Base-by-base conservation (phyloP, 2,888 invertebrate species). In the Chalcis sispes region DNA sequence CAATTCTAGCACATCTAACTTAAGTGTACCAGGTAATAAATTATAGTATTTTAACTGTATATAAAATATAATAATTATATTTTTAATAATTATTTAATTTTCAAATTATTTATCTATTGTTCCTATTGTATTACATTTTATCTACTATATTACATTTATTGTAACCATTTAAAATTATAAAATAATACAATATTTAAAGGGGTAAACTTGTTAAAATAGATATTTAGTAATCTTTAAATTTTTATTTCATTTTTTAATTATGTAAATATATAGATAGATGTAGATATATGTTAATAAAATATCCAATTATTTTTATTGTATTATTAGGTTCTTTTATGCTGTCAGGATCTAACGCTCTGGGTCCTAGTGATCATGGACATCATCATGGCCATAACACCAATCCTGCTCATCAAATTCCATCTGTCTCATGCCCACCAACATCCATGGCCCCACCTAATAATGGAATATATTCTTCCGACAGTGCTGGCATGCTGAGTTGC, bases 401-500 rank as follows among this genome's bases (percentile, higher is more conserved):
- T 18, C 75, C 72, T 13, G 67, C 75, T 2, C 83, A 81, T 61
- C 32, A 79, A 5, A 74, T 82, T 25, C 46, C 82, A 20, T 80
- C 81, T 20, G 77, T 81, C 20, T 64, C 81, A 15, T 81, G 76
- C 66, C 83, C 85, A 10, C 83, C 83, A 2, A 54, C 81, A 25
- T 79, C 84, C 8, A 82, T 85, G 77, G 78, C 81, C 1, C 82
- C 83, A 52, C 77, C 82, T 7, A 81, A 81, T 59, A 86, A 82
- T 58, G 79, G 83, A 62, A 81, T 85, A 29, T 86, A 86, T 69
- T 81, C 85, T 13, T 81, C 86, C 15, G 86, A 86, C 27, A 81
- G 81, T 69, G 79, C 83, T 46, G 84, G 82, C 77, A 85, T 86
- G 84, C 73, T 86, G n/a, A 85, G 83, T 73, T 84, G 84, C 75